Evolutionary conservation across 1,140 invertebrate genomes (phyloP).

Genomic region (Drosophila simulans): DNA sequence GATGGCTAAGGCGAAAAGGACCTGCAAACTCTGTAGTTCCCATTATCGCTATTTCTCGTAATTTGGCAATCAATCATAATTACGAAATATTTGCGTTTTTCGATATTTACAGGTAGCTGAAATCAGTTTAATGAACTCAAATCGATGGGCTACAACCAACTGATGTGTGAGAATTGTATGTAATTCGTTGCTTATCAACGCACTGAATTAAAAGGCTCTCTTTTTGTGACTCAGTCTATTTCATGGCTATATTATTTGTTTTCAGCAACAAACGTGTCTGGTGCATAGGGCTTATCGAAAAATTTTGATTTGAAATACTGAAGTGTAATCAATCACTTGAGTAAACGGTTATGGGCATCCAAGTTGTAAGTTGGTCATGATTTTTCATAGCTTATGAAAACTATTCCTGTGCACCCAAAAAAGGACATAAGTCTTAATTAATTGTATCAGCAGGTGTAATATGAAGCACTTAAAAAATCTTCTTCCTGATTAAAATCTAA

Average conservation of each 20-base stretch:
- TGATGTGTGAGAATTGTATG: constrained; percentile 4
- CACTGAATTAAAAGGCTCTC: constrained; percentile 15
- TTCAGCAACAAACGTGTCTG: constrained; percentile 1
- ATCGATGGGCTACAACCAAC: neutral
- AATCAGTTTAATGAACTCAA: constrained; percentile 38
- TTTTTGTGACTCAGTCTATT: constrained; percentile 28
- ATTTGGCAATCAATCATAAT: neutral
- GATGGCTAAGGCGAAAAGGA: neutral
- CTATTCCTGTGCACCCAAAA: too few species aligned
- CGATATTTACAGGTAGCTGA: neutral
- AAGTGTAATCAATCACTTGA: constrained; percentile 14
- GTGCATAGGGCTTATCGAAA: constrained; percentile 12
- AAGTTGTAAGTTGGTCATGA: neutral
- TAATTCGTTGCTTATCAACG: constrained; percentile 22
- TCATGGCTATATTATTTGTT: neutral
- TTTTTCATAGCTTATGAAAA: neutral
- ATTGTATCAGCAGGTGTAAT: neutral
- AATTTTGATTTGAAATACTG: constrained; percentile 5
- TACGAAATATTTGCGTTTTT: neutral
- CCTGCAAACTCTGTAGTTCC: too few species aligned
- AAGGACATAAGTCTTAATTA: too few species aligned
- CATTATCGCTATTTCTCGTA: neutral
- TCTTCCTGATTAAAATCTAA: neutral
- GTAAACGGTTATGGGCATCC: neutral
- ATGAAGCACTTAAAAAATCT: neutral